phyloP scores from a whole-genome alignment of 2,888 invertebrate genomes.

The Cantharis rufa region DNA sequence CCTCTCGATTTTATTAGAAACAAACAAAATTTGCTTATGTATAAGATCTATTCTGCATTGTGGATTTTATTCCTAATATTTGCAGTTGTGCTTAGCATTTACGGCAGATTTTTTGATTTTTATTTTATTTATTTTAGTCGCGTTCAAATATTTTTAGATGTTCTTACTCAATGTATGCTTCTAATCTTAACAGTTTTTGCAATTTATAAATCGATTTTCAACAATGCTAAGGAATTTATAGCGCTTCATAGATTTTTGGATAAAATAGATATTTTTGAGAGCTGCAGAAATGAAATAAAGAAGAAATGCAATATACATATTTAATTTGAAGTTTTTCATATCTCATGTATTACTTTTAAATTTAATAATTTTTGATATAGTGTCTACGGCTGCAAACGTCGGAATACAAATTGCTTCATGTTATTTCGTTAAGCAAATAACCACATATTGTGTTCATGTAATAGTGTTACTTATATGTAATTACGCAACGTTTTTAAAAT shows the following conservation, averaged over 20 bases:
- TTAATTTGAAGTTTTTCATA: neutral
- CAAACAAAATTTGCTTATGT: neutral
- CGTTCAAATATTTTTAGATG: neutral
- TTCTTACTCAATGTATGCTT: neutral
- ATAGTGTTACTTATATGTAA: too few relatives aligned
- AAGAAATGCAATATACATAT: neutral
- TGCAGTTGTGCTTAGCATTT: neutral
- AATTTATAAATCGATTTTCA: neutral
- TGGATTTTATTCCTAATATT: neutral
- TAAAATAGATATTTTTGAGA: neutral
- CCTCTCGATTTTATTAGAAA: neutral
- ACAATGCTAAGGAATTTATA: neutral
- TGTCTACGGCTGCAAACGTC: too few relatives aligned
- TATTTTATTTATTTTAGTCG: neutral
- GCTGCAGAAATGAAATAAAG: accelerated
- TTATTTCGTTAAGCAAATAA: too few relatives aligned
- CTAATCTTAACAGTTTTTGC: neutral
- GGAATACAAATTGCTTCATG: too few relatives aligned
- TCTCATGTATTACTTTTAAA: neutral
- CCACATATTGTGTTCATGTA: too few relatives aligned
- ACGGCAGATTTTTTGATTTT: neutral
- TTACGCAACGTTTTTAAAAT: too few relatives aligned
- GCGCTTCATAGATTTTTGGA: neutral
- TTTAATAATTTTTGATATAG: neutral
- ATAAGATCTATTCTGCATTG: neutral